Evolutionary conservation across 2,797 vertebrate species (phyloP), one percentile per base, ranked within the genome.

Genomic region (Macropus fuliginosus): DNA sequence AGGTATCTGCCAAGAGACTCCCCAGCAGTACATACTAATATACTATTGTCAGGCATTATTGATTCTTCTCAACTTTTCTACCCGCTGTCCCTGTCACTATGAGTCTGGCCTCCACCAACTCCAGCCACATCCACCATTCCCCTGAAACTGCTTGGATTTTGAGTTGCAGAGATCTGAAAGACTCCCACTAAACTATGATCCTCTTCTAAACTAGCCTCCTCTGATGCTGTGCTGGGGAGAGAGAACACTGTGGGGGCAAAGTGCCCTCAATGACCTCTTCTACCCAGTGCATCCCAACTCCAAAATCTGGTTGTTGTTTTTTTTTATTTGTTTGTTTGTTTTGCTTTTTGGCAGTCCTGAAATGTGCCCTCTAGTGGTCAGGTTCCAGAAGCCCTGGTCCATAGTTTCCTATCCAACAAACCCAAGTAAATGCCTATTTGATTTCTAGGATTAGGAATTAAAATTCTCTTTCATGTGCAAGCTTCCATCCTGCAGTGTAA

Each of bases 1-100:
- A 99, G 96, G 99, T 99, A 98, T 99, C 99, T 96, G 99, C 99
- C 98, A 99, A 97, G 95, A 99, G 98, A 98, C 99, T 99, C 95
- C 94, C 98, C 98, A 0, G 98, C 97, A 97, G 99, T 99, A 28
- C 99, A 98, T 91, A 98, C 98, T 97, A 99, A 57, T 2, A 98
- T 98, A 97, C 99, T 99, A 98, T 96, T 99, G 98, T 99, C 99
- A 98, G 99, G 99, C 99, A 99, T 99, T 0, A 21, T 93, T 57
- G 92, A 2, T 11, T 56, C 40, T 98, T 92, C 56, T 95, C 94
- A 97, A 97, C 28, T 97, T 62, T 13, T 66, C 14, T 34, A 92
- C n/a, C 98, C 6, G 52, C 52, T 6, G 6, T 52, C 52, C 52
- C 52, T 52, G 52, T 52, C 52, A 8, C 52, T 52, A 8, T 6